phyloP scores from a whole-genome alignment of 2,797 vertebrate species.

The Lutjanus campechanus region DNA sequence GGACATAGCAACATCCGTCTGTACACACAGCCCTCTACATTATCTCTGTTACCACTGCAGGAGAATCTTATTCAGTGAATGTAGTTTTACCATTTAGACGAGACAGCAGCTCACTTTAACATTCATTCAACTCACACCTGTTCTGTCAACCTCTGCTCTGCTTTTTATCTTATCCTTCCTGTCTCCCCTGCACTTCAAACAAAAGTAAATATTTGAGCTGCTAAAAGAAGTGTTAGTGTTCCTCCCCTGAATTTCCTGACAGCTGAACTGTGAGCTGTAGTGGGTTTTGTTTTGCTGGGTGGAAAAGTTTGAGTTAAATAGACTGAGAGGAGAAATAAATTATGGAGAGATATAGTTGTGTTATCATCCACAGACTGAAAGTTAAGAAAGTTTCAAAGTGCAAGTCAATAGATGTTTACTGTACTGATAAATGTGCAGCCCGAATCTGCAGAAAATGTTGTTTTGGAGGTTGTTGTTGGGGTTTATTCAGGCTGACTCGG shows the following conservation, averaged over 20 bases:
- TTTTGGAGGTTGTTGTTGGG: constrained; percentile 10
- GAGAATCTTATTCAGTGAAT: neutral
- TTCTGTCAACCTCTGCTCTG: constrained; percentile 54
- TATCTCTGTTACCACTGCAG: neutral
- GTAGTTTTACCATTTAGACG: constrained; percentile 3
- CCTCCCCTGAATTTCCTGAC: constrained; percentile 57
- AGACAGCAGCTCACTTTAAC: constrained; percentile 31
- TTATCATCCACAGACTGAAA: constrained; percentile 20
- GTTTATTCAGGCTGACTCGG: constrained; percentile 1
- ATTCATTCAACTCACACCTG: constrained; percentile 55
- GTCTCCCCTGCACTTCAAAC: constrained; percentile 59
- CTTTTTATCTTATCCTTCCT: constrained; percentile 45
- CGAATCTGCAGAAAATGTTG: constrained; percentile 19
- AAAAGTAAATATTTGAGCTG: constrained; percentile 74
- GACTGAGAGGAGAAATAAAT: constrained; percentile 24
- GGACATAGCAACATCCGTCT: neutral
- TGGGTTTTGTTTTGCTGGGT: constrained; percentile 44
- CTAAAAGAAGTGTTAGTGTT: constrained; percentile 54
- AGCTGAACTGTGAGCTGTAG: constrained; percentile 59
- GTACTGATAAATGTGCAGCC: constrained; percentile 10
- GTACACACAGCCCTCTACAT: neutral
- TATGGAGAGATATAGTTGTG: constrained; percentile 14
- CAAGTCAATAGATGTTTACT: constrained; percentile 38
- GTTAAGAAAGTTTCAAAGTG: constrained; percentile 23
- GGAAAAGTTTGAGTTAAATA: constrained; percentile 29